Base-by-base conservation (phyloP, 1,140 invertebrate species). In the Scylla paramamosain region DNA sequence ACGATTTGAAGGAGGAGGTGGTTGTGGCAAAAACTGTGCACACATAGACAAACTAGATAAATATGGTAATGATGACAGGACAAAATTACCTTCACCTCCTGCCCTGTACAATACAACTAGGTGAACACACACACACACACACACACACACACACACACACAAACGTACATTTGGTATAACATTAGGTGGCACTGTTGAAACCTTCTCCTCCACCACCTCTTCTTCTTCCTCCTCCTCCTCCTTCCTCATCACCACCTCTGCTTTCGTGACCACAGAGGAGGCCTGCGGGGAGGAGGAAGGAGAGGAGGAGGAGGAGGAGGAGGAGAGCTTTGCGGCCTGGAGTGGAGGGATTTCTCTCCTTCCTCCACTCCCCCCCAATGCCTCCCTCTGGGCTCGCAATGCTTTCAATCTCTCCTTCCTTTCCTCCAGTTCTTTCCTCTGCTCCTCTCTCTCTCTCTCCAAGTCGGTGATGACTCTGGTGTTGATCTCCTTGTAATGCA, bases 401-500 rank as follows among this genome's bases (percentile, higher is more conserved):
- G n/a, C 29, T 45, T 52, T 93, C 46, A 86, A 59, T 52, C 84
- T 93, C 83, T 87, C 84, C 28, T 93, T 93, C 39, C 82, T 93
- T 8, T 87, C 48, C 46, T 86, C 48, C 92, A 87, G 45, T 28
- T 95, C 91, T 28, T 90, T 94, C 39, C 89, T 77, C 3, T 90
- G 28, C 45, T 86, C 25, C 52, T 59, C 46, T 29, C 95, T 46
- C 90, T 96, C 95, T 29, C 77, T 95, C 84, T 96, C 95, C 59
- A 96, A 32, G 91, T 96, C 95, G 16, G 52, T 31, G 67, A 89
- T 52, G 14, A 96, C 95, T 29, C 95, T 91, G 29, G 29, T 93
- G 46, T 96, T 91, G 39, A 96, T 92, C 88, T 94, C 94, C n/a
- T 93, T 94, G 83, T 96, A 96, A 90, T 96, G 96, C 16, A 96